phyloP scores from a whole-genome alignment of 2,888 invertebrate species.

The Lasioglossum vierecki region DNA sequence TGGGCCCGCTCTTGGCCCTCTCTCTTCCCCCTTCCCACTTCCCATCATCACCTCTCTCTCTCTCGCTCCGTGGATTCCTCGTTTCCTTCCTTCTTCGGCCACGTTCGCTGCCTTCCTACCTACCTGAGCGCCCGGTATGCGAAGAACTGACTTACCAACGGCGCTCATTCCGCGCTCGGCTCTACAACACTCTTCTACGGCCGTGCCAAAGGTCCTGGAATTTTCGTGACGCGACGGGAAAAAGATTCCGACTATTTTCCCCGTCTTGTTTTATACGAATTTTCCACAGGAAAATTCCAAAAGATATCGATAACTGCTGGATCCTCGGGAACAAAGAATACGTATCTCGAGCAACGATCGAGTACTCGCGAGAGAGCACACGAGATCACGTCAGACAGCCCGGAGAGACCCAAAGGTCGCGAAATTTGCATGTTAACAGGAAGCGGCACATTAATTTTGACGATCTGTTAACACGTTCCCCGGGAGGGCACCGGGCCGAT shows the following conservation, averaged over 20 bases:
- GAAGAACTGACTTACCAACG: constrained; percentile 75
- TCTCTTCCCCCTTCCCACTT: constrained; percentile 5
- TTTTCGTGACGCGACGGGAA: constrained; percentile 63
- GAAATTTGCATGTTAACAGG: constrained; percentile 52
- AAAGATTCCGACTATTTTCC: constrained; percentile 25
- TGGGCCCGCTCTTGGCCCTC: not conserved
- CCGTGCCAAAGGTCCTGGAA: constrained; percentile 69
- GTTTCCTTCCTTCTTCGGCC: constrained; percentile 35
- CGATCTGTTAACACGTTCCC: constrained; percentile 48
- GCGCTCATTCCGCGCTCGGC: constrained; percentile 70
- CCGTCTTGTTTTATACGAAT: not conserved
- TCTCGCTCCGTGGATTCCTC: constrained; percentile 17
- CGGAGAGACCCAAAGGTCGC: constrained; percentile 5
- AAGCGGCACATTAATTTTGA: constrained; percentile 54
- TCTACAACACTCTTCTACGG: constrained; percentile 63
- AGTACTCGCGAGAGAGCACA: not conserved
- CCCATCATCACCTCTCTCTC: constrained; percentile 1
- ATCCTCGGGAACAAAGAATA: not conserved
- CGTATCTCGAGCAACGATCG: constrained; percentile 21
- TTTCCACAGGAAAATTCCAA: not conserved
- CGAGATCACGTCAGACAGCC: not conserved
- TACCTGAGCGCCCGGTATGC: constrained; percentile 76
- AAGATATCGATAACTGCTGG: not conserved
- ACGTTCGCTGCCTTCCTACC: constrained; percentile 60
- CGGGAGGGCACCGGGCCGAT: constrained; percentile 32